Base-by-base conservation (phyloP, 2,797 vertebrate genomes). In the Catharus ustulatus region DNA sequence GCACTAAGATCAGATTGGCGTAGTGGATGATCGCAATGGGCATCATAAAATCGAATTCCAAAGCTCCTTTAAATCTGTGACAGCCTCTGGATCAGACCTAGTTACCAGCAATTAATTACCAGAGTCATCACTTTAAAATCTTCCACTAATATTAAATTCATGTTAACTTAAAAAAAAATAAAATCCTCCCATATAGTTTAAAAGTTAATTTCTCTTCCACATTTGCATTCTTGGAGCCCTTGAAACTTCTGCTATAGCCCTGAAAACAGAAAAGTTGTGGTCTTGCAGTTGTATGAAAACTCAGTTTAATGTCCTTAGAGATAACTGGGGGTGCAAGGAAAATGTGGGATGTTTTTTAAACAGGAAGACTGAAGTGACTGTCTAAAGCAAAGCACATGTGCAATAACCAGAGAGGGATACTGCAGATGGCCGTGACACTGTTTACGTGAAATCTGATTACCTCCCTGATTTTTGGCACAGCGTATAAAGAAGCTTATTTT, bases 401-500 rank as follows among this genome's bases (percentile, higher is more conserved):
- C 90, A 96, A 85, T 69, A 90, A 96, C 62, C 90, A 95, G 90
- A 81, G 74, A 89, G 58, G 59, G 74, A 96, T 95, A 95, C 67
- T 94, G 92, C 97, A 98, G 96, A 97, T 97, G 95, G 92, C 58
- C 30, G 0, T 94, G 94, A 97, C 84, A 69, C 58, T 94, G 91
- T 95, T 97, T 96, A 97, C 19, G 8, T 92, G 64, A 97, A 97
- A 93, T 94, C 77, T 95, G 94, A 95, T 97, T 97, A 97, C 96
- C 91, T 77, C 62, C 38, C 92, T 82, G 74, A 57, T 67, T 96
- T 95, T 95, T 97, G 94, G 89, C 94, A 97, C 74, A 80, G 62
- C 2, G 0, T 52, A 87, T 83, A 95, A 97, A 96, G 66, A 59
- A 96, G 81, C 68, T 96, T 96, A 84, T 92, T 97, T 97, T 97